A percentile compares a stretch with the other conserved stretches of the same genome.
These are phyloP conservation scores for Chloroceryle inda DNA, from an alignment of 2,797 vertebrate genomes.

Conservation along the genomic window DNA sequence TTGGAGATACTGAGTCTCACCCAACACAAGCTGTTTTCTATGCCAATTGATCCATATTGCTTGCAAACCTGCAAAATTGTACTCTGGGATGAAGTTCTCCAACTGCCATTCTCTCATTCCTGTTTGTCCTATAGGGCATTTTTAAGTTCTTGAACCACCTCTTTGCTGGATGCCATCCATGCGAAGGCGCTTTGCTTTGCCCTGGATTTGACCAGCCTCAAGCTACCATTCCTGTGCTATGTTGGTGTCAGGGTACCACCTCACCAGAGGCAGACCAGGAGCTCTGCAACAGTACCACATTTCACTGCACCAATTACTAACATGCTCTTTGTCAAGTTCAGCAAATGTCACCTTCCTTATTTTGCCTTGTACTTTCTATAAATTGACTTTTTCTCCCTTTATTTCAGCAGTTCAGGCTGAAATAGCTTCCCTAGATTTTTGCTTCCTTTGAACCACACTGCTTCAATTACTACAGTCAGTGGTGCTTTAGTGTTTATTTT, in stretches of 20 bases:
- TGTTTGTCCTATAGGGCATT: neutral
- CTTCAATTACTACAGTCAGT: neutral
- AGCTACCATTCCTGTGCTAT: rapidly evolving
- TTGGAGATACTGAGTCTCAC: neutral
- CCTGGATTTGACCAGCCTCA: too few relatives aligned
- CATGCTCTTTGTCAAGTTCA: neutral
- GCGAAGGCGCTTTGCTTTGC: neutral
- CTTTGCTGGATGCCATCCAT: neutral
- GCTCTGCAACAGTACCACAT: rapidly evolving
- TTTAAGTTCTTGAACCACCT: rapidly evolving
- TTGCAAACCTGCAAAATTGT: neutral
- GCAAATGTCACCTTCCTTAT: neutral
- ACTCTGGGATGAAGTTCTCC: rapidly evolving
- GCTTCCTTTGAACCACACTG: neutral
- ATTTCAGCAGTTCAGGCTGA: neutral
- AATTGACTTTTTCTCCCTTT: neutral
- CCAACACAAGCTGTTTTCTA: rapidly evolving
- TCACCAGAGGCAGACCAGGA: rapidly evolving
- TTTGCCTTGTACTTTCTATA: neutral
- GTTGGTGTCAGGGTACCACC: rapidly evolving
- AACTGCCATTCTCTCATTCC: neutral
- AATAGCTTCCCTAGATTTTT: neutral
- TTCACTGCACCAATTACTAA: rapidly evolving
- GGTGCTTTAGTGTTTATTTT: slow-evolving; percentile 6
- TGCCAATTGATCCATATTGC: rapidly evolving